Percentiles rank a stretch among this genome's conserved stretches.
phyloP scores from a whole-genome alignment of 2,888 invertebrate genomes.

The Capitulum mitella region DNA sequence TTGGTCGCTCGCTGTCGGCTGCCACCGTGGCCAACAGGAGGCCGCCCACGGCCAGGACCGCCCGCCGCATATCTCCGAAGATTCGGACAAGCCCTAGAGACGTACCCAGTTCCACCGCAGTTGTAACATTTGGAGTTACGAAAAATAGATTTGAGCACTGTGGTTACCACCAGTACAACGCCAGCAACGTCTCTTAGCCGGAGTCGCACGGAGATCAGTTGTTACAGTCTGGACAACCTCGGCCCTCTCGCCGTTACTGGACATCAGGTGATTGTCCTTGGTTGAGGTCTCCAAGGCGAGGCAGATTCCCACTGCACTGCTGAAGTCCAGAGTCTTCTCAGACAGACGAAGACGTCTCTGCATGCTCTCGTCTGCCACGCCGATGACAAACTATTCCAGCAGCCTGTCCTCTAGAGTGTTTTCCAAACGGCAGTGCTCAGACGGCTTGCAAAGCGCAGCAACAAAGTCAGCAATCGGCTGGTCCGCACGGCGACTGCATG shows the following conservation, averaged over 20 bases:
- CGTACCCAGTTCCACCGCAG: background rate
- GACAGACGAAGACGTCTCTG: background rate
- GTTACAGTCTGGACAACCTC: background rate
- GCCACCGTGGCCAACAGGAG: background rate
- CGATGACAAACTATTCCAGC: no score
- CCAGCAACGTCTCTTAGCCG: background rate
- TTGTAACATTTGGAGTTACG: background rate
- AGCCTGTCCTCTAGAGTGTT: background rate
- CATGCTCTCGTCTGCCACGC: no score
- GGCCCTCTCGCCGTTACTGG: no score
- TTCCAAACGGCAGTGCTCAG: background rate
- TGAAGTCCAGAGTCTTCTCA: background rate
- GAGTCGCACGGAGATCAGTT: background rate
- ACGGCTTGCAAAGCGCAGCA: background rate
- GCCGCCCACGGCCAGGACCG: background rate
- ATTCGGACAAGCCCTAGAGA: background rate
- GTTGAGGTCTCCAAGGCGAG: background rate
- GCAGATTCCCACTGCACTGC: background rate
- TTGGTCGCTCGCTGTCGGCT: background rate
- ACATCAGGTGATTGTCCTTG: background rate
- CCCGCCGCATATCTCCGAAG: background rate
- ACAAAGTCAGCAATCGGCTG: background rate
- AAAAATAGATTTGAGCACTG: background rate
- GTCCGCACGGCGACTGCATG: background rate
- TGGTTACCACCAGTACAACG: background rate